Percentiles rank a stretch among this genome's conserved stretches.
These are phyloP conservation scores for Chrysotoxum bicinctum DNA, from an alignment of 2,888 invertebrate genomes.

Conservation along the genomic window DNA sequence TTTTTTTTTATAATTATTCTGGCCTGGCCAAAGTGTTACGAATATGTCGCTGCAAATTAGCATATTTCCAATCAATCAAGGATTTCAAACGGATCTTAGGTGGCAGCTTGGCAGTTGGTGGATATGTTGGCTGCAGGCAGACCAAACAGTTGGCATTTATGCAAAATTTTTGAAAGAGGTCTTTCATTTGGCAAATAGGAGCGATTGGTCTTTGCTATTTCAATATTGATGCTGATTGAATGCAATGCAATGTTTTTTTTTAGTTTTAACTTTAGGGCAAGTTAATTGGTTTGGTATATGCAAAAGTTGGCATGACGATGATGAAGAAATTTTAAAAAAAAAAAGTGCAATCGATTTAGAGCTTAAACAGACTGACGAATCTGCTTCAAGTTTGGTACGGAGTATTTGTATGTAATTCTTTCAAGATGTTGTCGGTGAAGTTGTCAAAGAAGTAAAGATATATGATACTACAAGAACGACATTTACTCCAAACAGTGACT, in stretches of 20 bases:
- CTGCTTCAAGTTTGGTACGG: too few species aligned
- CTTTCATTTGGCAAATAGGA: slow-evolving; percentile 27
- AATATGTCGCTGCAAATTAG: slow-evolving; percentile 56
- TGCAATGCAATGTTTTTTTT: background rate
- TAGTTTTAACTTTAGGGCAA: too few species aligned
- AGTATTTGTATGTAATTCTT: too few species aligned
- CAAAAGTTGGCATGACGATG: too few species aligned
- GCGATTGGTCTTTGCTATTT: slow-evolving; percentile 12
- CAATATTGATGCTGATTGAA: background rate
- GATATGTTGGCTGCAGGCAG: background rate
- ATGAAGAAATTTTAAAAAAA: too few species aligned
- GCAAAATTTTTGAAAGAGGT: slow-evolving; percentile 15
- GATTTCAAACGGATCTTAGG: slow-evolving; percentile 27
- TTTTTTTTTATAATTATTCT: slow-evolving; percentile 33
- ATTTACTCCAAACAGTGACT: too few species aligned
- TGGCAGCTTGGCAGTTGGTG: background rate
- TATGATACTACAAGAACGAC: too few species aligned
- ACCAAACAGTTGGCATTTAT: slow-evolving; percentile 6
- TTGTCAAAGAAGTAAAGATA: too few species aligned
- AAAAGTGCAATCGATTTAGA: too few species aligned
- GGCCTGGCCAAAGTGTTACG: slow-evolving; percentile 54
- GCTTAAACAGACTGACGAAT: too few species aligned
- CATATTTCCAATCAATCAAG: slow-evolving; percentile 68
- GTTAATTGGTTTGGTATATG: too few species aligned
- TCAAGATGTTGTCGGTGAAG: too few species aligned